Evolutionary conservation across 2,113 vertebrate species (phyloP), one percentile per base, ranked within the genome.

Genomic region (Dasypus novemcinctus): DNA sequence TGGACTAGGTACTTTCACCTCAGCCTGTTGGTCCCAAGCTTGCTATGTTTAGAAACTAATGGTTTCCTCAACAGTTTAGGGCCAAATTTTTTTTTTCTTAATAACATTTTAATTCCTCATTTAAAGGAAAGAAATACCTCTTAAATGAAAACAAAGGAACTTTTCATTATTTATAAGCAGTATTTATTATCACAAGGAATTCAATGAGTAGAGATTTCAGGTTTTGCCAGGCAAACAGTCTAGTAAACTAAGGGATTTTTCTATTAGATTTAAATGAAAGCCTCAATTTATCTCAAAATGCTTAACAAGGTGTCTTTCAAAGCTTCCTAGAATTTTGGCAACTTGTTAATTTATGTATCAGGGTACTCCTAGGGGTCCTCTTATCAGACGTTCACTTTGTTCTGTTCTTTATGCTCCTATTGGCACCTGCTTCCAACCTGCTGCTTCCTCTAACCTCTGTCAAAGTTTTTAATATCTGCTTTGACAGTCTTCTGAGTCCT

Each of bases 1-100:
- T 13, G n/a, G 41, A 27, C 18, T 20, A n/a, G 1, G 20, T n/a
- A 59, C 74, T 71, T 61, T 71, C 25, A 12, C 0, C 13, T 27
- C 2, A 2, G 46, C 23, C 4, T 76, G 12, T 0, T 72, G 29
- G 27, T 49, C 8, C n/a, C 68, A 76, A 49, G 57, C n/a, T 57
- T 90, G 36, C 69, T 75, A 43, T 25, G 90, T 64, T 92, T 87
- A 92, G 41, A 87, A 83, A 76, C 17, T 49, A 91, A 71, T 12
- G 68, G 10, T 87, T 89, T 49, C 49, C 46, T 78, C 29, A 82
- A 82, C 27, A 88, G 52, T n/a, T 74, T 41, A 63, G 27, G 4
- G n/a, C 75, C 31, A 63, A 29, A 71, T 64, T 33, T 76, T 82
- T 78, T 87, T 4, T 63, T 92, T 66, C 76, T 74, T 78, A 78